Conservation (phyloP, 1,140 invertebrate genomes). For the Drosophila santomea region DNA sequence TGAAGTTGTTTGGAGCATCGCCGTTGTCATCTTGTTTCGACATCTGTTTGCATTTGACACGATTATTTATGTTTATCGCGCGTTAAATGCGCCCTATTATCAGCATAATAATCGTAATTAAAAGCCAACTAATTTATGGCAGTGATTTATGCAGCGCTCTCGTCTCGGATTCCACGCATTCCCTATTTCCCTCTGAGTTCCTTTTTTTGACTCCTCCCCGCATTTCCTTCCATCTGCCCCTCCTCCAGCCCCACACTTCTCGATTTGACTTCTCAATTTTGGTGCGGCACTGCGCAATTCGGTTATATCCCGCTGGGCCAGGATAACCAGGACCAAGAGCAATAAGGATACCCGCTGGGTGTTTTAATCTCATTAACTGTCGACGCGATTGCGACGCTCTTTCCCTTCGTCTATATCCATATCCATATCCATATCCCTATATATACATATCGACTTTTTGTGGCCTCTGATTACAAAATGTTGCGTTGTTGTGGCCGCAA, state of each 20-base stretch:
- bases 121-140: conserved; percentile 84
- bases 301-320: conserved; percentile 53
- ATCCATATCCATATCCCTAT: not conserved
- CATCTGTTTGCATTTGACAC: conserved; percentile 83
- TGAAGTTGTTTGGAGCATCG: conserved; percentile 36
- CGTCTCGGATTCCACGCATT: conserved; percentile 32
- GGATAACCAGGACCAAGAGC: conserved; percentile 22
- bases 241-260: no score
- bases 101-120: conserved; percentile 84
- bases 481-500: conserved; percentile 54
- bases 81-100: conserved; percentile 84
- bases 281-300: conserved; percentile 43
- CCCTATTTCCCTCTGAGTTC: conserved; percentile 11
- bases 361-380: conserved; percentile 82
- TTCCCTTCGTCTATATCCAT: not conserved
- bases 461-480: conserved; percentile 33
- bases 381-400: conserved; percentile 43
- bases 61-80: conserved; percentile 85
- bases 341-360: conserved; percentile 61
- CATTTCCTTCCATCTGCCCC: not conserved
- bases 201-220: not conserved
- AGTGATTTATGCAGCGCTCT: conserved; percentile 73
- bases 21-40: conserved; percentile 49
- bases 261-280: conserved; percentile 36
- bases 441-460: conserved; percentile 7